Conservation (phyloP, 2,888 invertebrate species). For the Phlogophora meticulosa region DNA sequence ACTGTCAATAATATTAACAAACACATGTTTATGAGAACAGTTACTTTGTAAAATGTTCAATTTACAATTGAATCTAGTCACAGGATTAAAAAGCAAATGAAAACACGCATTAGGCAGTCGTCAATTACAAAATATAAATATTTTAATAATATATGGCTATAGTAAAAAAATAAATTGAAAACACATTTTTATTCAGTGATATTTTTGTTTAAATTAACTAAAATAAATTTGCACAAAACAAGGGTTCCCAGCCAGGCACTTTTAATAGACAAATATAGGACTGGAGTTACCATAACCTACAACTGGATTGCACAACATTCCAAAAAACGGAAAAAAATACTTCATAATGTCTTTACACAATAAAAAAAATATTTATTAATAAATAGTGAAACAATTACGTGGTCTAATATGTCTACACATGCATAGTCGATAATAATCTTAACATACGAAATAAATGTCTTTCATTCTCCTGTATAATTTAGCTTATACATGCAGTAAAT, state of each 20-base stretch:
- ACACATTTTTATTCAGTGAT: constrained; percentile 21
- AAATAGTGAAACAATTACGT: constrained; percentile 28
- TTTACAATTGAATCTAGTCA: constrained; percentile 47
- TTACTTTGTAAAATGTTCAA: constrained; percentile 13
- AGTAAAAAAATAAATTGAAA: constrained; percentile 45
- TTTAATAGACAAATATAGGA: constrained; percentile 5
- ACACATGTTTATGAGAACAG: not conserved
- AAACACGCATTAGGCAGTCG: constrained; percentile 44
- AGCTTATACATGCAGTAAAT: constrained; percentile 12
- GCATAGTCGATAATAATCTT: constrained; percentile 43
- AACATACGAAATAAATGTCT: constrained; percentile 63
- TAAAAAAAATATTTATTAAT: constrained; percentile 21
- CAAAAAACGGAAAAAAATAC: constrained; percentile 57
- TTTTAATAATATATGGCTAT: constrained; percentile 29
- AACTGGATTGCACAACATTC: constrained; percentile 63
- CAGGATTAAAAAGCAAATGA: constrained; percentile 47
- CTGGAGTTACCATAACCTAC: constrained; percentile 18
- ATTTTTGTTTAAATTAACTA: constrained; percentile 29
- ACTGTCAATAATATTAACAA: constrained; percentile 6
- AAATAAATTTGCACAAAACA: constrained; percentile 48
- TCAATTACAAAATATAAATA: constrained; percentile 40
- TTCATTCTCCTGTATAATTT: constrained; percentile 51
- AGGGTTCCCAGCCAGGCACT: constrained; percentile 33
- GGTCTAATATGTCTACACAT: constrained; percentile 31
- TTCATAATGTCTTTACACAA: constrained; percentile 43